Evolutionary conservation across 2,888 invertebrate genomes (phyloP).

Genomic region (Biston betularia): DNA sequence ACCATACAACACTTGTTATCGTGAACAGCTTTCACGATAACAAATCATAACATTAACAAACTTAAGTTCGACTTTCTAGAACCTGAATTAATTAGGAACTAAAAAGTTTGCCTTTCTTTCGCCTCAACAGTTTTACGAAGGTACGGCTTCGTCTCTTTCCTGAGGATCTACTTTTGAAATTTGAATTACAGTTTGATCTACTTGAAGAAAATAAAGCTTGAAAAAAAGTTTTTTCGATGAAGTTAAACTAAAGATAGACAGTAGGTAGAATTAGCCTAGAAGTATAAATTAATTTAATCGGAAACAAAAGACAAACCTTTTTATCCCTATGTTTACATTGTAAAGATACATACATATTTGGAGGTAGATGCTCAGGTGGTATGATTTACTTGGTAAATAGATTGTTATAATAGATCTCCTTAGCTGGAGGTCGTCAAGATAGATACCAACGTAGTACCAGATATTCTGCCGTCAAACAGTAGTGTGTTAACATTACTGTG

Average conservation of each 20-base stretch:
- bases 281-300: no score
- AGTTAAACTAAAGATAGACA: not conserved
- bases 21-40: no score
- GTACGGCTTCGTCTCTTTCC: not conserved
- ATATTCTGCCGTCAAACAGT: no score
- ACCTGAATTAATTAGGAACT: constrained; percentile 14
- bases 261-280: not conserved
- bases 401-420: no score
- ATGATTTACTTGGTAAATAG: no score
- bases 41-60: not conserved
- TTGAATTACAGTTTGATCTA: not conserved
- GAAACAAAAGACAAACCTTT: no score
- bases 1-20: not conserved
- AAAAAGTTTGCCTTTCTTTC: constrained; percentile 11
- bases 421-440: no score
- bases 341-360: no score
- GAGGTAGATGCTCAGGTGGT: no score
- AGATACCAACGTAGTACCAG: no score
- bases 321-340: no score
- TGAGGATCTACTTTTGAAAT: not conserved
- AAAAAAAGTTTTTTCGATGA: not conserved
- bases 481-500: no score
- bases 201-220: not conserved
- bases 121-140: constrained; percentile 1
- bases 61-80: constrained; percentile 8